These are phyloP conservation scores for Halocynthia aurantium DNA, from an alignment of 23 tunicate species.

Conservation along the genomic window DNA sequence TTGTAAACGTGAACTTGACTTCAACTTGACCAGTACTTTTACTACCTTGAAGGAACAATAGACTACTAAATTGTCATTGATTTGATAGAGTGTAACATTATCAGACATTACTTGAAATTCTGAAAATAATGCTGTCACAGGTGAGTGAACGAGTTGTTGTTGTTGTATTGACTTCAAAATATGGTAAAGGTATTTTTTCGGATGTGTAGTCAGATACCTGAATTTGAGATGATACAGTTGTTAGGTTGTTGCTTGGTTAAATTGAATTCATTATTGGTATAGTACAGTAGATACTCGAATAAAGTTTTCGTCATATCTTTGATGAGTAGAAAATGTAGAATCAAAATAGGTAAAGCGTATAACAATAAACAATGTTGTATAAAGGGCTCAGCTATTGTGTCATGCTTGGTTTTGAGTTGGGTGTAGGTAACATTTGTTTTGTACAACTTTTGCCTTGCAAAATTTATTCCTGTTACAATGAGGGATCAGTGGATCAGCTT, in stretches of 20 bases:
- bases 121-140: not conserved
- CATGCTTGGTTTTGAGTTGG: not conserved
- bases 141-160: not conserved
- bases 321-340: no score
- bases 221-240: not conserved
- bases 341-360: not conserved
- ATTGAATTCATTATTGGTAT: no score
- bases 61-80: no score
- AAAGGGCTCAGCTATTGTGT: not conserved
- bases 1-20: not conserved
- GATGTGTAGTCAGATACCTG: slow-evolving; percentile 15
- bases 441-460: no score
- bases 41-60: not conserved
- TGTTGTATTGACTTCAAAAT: slow-evolving; percentile 4
- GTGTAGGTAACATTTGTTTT: no score
- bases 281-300: no score
- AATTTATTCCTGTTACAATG: no score
- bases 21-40: not conserved
- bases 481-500: no score
- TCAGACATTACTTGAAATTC: not conserved
- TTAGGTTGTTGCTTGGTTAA: no score
- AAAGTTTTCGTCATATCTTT: no score
- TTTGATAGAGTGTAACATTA: not conserved
- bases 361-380: not conserved
- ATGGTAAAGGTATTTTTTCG: slow-evolving; percentile 9